Evolutionary conservation across 2,888 invertebrate species (phyloP).

Genomic region (Sphaeridia pumilis): DNA sequence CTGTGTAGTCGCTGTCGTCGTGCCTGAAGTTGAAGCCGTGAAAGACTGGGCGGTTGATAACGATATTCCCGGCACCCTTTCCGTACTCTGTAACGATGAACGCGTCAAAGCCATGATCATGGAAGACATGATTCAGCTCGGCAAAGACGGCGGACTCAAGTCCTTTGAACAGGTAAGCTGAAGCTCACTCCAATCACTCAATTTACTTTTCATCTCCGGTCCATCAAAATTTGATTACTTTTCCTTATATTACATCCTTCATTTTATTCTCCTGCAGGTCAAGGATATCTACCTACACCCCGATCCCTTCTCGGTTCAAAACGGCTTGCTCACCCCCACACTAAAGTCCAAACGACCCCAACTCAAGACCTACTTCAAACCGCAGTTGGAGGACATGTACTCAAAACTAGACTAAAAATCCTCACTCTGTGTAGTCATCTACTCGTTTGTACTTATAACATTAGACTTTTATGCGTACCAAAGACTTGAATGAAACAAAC

Average conservation of each 20-base stretch:
- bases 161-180: slow-evolving; percentile 83
- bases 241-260: background rate
- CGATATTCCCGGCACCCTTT: slow-evolving; percentile 71
- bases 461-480: too few species aligned
- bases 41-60: slow-evolving; percentile 83
- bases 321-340: slow-evolving; percentile 89
- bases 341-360: slow-evolving; percentile 90
- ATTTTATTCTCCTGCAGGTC: slow-evolving; percentile 50
- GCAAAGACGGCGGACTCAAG: slow-evolving; percentile 79
- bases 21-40: slow-evolving; percentile 86
- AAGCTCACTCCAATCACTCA: too few species aligned
- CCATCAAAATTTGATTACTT: background rate
- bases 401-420: slow-evolving; percentile 53
- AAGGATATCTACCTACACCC: slow-evolving; percentile 90
- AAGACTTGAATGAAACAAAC: too few species aligned
- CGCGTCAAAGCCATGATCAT: slow-evolving; percentile 78
- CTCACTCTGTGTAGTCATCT: too few species aligned
- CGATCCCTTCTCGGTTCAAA: slow-evolving; percentile 92
- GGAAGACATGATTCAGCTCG: slow-evolving; percentile 76
- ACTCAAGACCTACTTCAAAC: slow-evolving; percentile 79
- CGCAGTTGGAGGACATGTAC: slow-evolving; percentile 88
- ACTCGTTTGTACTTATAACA: too few species aligned
- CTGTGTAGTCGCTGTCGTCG: slow-evolving; percentile 84
- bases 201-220: too few species aligned
- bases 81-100: slow-evolving; percentile 72